Evolutionary conservation across 1,140 invertebrate species (phyloP), one percentile per base, ranked within the genome.

Genomic region (Callitettix versicolor): DNA sequence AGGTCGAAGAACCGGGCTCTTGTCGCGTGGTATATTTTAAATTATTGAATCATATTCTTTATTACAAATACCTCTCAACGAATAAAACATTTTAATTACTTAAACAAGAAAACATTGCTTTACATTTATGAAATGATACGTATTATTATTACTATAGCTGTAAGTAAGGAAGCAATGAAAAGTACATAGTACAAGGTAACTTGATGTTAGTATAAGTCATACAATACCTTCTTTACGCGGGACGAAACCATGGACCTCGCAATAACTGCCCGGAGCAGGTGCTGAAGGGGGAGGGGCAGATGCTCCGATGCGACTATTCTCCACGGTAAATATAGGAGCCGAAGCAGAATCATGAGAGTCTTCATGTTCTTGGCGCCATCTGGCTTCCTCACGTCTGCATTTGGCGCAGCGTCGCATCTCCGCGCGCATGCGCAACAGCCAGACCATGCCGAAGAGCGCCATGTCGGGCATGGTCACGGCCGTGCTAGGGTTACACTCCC

Each of bases 401-500:
- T 81, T 80, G 41, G 79, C 76, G 68, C 81, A 84, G 48, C 79
- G 77, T 67, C 80, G 82, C 69, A 85, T 79, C 68, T 84, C 82
- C 57, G 82, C 79, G 67, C 83, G 81, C 68, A 86, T 78, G 59
- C 83, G 80, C 68, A 86, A 72, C 68, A 87, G 73, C 84, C 84
- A 86, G 72, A 86, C 82, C 79, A 87, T 83, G 70, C 84, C 85
- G 76, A 88, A 88, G 60, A 88, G 80, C 75, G 85, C 85, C 84
- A 87, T 87, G 18, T 30, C 6, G 38, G 51, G 11, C 24, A 46
- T 55, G 41, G 43, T 55, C 33, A 44, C 30, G 20, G 17, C 54
- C 6, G 1, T 18, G 20, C 11, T 14, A 14, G 21, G 18, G 24
- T 34, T 18, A 21, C 42, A 24, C 5, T 38, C 42, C 20, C 46